phyloP scores from a whole-genome alignment of 2,888 invertebrate genomes.

The Brachycybe producta region DNA sequence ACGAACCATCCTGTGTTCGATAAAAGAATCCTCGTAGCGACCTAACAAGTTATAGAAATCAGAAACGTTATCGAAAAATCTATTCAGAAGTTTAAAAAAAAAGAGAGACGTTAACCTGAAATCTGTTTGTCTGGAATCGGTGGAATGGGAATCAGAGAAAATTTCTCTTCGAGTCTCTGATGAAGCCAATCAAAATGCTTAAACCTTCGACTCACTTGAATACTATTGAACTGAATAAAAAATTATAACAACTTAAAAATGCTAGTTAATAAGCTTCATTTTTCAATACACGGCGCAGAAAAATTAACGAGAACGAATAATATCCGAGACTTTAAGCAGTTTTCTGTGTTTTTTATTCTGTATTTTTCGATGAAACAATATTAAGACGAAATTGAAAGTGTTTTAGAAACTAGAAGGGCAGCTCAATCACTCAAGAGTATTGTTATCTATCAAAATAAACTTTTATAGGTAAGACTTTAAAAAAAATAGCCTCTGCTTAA shows the following conservation, averaged over 20 bases:
- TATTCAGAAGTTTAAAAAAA: conserved; percentile 8
- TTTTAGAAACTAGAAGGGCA: too few relatives aligned
- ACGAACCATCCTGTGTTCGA: conserved; percentile 84
- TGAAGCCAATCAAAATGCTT: conserved; percentile 99
- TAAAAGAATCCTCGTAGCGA: conserved; percentile 91
- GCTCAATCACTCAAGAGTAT: too few relatives aligned
- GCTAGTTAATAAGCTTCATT: neutral
- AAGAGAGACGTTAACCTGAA: conserved; percentile 42
- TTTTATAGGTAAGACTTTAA: too few relatives aligned
- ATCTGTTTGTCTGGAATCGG: conserved; percentile 97
- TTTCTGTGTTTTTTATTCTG: too few relatives aligned
- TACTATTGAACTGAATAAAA: conserved; percentile 71
- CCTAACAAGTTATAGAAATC: conserved; percentile 41
- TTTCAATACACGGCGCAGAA: neutral
- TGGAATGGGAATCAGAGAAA: conserved; percentile 85
- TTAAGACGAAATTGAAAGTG: too few relatives aligned
- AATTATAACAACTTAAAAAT: conserved; percentile 27
- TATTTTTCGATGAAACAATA: too few relatives aligned
- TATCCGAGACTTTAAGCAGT: too few relatives aligned
- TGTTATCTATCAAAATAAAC: too few relatives aligned
- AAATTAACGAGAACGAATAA: too few relatives aligned
- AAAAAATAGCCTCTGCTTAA: too few relatives aligned
- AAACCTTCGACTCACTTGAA: conserved; percentile 75
- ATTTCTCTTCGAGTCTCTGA: conserved; percentile 84
- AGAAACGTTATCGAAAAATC: neutral